Percentiles rank a stretch among this genome's conserved stretches.
These are phyloP conservation scores for Hypsibius dujardini DNA, from an alignment of 1,140 invertebrate species.

Conservation along the genomic window DNA sequence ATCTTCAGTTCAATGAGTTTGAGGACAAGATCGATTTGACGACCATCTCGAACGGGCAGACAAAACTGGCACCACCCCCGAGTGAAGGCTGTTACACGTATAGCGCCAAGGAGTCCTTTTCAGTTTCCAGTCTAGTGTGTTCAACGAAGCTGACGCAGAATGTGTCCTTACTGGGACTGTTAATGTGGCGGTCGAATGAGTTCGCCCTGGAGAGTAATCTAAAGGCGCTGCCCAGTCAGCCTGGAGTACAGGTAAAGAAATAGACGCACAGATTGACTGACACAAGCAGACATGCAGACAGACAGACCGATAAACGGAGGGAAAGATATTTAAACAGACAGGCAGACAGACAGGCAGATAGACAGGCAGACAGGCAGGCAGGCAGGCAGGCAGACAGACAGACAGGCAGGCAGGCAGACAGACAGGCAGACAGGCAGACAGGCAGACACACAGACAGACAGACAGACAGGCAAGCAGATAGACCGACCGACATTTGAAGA, in stretches of 20 bases:
- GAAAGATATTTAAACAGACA: no score
- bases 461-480: no score
- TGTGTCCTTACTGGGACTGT: constrained; percentile 68
- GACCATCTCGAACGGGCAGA: not conserved
- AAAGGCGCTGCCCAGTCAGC: not conserved
- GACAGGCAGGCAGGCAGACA: no score
- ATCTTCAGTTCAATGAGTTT: not conserved
- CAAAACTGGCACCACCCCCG: constrained; percentile 18
- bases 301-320: no score
- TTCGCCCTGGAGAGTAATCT: not conserved
- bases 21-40: not conserved
- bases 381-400: no score
- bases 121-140: constrained; percentile 64
- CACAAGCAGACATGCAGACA: no score
- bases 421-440: no score
- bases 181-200: constrained; percentile 53
- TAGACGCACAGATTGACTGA: no score
- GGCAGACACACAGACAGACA: no score
- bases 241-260: not conserved
- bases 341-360: no score
- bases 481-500: no score
- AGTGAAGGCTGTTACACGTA: constrained; percentile 24
- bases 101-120: constrained; percentile 56
- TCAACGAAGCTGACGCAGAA: constrained; percentile 90
- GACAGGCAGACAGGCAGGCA: no score